Evolutionary conservation across 2,797 vertebrate species (phyloP), one percentile per base, ranked within the genome.

Genomic region (Anas bernieri): DNA sequence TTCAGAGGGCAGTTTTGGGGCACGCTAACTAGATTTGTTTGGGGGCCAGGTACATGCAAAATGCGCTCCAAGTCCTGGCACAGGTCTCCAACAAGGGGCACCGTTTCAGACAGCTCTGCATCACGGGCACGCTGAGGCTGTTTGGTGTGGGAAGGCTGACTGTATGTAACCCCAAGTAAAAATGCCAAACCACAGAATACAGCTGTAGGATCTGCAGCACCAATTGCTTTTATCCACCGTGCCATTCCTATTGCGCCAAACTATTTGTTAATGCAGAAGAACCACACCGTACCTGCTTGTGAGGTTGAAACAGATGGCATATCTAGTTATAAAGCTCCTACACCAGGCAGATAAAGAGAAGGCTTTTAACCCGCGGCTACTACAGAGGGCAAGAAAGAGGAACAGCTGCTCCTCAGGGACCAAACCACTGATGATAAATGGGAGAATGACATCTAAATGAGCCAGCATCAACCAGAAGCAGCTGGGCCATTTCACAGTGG

Each of bases 11-110:
- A 30, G 25, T 45, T 76, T 45, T 2, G 5, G 12, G 45, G 54
- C 20, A 17, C 0, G 0, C 31, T 59, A 78, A 48, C 21, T 4
- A 16, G 62, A 69, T 45, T 55, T 1, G 0, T n/a, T 23, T 11
- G 23, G 41, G 62, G 41, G 12, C 8, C 35, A 61, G 26, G 28
- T 16, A 70, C 0, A 1, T 14, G 30, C 1, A 21, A 80, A 88
- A 56, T 0, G 1, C n/a, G 61, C 25, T 17, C n/a, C n/a, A 79
- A 55, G 1, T 2, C 31, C 54, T 7, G 74, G 17, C 7, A 25
- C 22, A 33, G 12, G 30, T 69, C 54, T 67, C 83, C 89, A 73
- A 11, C 31, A 80, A 74, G 28, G 17, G 23, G 12, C 7, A 17
- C 14, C 17, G 20, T 61, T 62, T 80, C 78, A 72, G 58, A 33